Evolutionary conservation across 2,888 invertebrate species (phyloP).

Genomic region (Capitulum mitella): DNA sequence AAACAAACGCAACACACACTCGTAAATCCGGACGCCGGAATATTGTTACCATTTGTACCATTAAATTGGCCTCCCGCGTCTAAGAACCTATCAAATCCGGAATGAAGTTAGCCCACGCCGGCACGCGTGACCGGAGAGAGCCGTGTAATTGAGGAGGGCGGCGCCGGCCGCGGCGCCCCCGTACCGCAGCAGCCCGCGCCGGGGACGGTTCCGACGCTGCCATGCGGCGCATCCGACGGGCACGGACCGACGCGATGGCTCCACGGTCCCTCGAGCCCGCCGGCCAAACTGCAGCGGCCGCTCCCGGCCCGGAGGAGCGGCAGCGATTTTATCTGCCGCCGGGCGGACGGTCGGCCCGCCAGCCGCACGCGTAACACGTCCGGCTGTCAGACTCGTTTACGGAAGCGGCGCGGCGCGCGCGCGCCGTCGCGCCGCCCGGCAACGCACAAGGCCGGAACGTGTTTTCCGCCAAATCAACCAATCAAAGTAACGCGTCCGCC

Average conservation of each 20-base stretch:
- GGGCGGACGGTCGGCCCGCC: background rate
- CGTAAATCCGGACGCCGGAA: background rate
- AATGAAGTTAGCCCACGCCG: conserved; percentile 21
- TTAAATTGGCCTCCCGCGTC: conserved; percentile 24
- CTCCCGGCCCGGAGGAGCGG: background rate
- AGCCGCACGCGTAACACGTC: background rate
- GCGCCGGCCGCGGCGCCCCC: background rate
- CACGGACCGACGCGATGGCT: no score
- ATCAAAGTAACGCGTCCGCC: background rate
- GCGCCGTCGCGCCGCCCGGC: background rate
- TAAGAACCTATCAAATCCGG: background rate
- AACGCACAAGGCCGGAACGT: background rate
- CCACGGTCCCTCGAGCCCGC: no score
- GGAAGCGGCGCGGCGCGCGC: background rate
- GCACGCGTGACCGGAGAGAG: background rate
- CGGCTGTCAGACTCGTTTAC: background rate
- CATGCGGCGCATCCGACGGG: no score
- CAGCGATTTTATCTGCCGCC: background rate
- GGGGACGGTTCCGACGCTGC: no score
- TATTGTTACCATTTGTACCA: conserved; percentile 20
- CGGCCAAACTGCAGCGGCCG: no score
- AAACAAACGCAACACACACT: background rate
- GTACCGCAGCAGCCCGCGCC: no score
- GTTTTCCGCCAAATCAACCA: background rate
- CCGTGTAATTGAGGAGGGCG: background rate